Evolutionary conservation across 2,888 invertebrate species (phyloP), one percentile per base, ranked within the genome.

Genomic region (Tiliacea citrago): DNA sequence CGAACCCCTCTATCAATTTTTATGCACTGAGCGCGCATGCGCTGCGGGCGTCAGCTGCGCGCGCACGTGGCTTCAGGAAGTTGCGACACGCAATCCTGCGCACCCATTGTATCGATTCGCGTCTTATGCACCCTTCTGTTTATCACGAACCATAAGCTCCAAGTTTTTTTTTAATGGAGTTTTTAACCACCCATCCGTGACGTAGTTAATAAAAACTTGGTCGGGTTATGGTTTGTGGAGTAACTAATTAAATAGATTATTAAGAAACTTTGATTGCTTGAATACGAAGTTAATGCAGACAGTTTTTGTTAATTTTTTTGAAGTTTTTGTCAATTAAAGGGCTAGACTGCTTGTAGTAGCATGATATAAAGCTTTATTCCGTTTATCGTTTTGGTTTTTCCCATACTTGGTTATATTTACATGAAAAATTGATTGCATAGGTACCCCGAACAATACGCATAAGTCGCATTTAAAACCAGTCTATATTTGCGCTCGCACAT

Each of bases 31-130:
- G 49, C 67, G 85, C 82, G 88, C 86, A 86, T 87, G 86, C 90
- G 92, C 93, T 93, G 94, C 93, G 94, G 94, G 94, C 90, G 93
- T 92, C 93, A 94, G 93, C 93, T 94, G 94, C 91, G 87, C 87
- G 89, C 91, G 90, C 92, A 92, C 90, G 91, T 90, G 93, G 90
- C 91, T 73, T 84, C 82, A 87, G 91, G 90, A 92, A 90, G 90
- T 88, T 66, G 69, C 83, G 80, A 81, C 89, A 89, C 88, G 91
- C 89, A 88, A 87, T 90, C 90, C 83, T 88, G 90, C 88, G 88
- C 89, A 88, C 78, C 83, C 83, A 91, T 92, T 93, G 92, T 92
- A 86, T 88, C 73, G 81, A 82, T 86, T 83, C 70, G 86, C 85
- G 76, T 85, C 82, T 85, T 85, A 73, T 61, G 62, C 81, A 81